Base-by-base conservation (phyloP, 2,888 invertebrate genomes). In the Catocala fraxini region DNA sequence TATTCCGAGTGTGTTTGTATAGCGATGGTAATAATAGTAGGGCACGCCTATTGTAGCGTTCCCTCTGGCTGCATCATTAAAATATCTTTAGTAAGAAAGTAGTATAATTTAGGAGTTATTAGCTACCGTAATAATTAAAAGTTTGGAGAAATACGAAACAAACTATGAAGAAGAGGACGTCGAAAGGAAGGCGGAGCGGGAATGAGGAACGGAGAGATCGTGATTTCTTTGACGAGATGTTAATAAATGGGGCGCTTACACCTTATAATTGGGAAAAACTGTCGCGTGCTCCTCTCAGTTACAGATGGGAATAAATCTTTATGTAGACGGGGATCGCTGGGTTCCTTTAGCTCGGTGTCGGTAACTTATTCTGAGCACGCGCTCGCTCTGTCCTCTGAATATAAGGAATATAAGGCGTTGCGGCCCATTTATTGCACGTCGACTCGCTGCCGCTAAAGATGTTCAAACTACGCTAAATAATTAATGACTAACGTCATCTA, bases 301-400 rank as follows among this genome's bases (percentile, higher is more conserved):
- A 93, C 93, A 91, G 91, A 92, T 91, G 90, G 88, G 90, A 89
- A 93, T 94, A 92, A 94, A 93, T 94, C 93, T 94, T 91, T 92
- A 91, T 91, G 89, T 91, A 93, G 92, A 89, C 88, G 86, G 89
- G 86, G 86, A 88, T 87, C 87, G 83, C 79, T 77, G 80, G 84
- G 80, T 81, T 81, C 83, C 77, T 77, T 73, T 65, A 72, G 73
- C 70, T 61, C 66, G 69, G 68, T 73, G 73, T 75, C 79, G 75
- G 83, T 88, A 85, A 88, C 86, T 84, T 89, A 93, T 93, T 92
- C 93, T 68, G 77, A 80, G 84, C 93, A 93, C 93, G 93, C 84
- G 88, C 88, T 76, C 85, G 81, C 87, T 88, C 89, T 89, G 91
- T 91, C 92, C 91, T 89, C 89, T 87, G 91, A 92, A 93, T 92